Evolutionary conservation across 2,797 vertebrate genomes (phyloP), one percentile per base, ranked within the genome.

Genomic region (Centropyge bicolor): DNA sequence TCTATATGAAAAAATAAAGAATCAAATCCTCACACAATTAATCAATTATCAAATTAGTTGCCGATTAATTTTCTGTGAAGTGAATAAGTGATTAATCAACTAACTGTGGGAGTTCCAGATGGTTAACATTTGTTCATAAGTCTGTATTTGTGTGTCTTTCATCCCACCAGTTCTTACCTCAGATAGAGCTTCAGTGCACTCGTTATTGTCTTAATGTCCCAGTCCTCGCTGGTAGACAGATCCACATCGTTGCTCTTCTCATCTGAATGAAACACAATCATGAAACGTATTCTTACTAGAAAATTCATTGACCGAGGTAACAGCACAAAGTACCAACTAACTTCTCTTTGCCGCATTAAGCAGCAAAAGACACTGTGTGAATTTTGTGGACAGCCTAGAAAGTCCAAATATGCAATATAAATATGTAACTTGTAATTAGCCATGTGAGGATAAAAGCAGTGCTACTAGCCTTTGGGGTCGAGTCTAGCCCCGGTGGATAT

Each of bases 141-240:
- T 40, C 11, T 60, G 43, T 60, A 35, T 14, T 4, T 61, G 45
- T 62, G 31, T 24, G 12, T 59, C n/a, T 46, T 27, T 74, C 54
- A 22, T 24, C 35, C 38, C 31, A 72, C 8, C 17, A 27, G 76
- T 52, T 6, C 87, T 93, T 88, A 99, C 98, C 98, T 96, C 78
- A 99, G 90, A 93, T 97, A 99, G 16, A 97, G 97, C 82, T 99
- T 99, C 86, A 99, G 92, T 80, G 97, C 95, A 86, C 98, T 99
- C 1, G 98, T 98, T 90, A 99, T 96, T 5, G 98, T 99, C 94
- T 99, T 99, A 52, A 99, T 93, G 66, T 99, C 98, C 98, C 98
- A 99, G 24, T 99, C 98, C 9, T 95, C 89, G 5, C 95, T 95
- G 68, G 92, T 86, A 79, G 97, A 95, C 90, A 99, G 90, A 86